Evolutionary conservation across 2,888 invertebrate species (phyloP).

Genomic region (Dicyrtoma fusca): DNA sequence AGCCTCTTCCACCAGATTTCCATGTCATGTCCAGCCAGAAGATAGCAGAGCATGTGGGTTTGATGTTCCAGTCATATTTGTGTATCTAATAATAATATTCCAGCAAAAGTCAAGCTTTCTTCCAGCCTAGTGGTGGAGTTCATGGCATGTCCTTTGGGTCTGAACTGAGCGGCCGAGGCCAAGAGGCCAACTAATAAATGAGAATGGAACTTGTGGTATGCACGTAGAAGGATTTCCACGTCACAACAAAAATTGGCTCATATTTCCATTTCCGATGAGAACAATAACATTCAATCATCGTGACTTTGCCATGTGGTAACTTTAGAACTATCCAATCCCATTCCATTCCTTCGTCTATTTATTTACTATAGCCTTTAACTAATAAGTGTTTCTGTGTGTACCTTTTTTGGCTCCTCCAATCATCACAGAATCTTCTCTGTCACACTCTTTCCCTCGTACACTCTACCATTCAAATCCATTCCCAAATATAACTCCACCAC

Average conservation of each 20-base stretch:
- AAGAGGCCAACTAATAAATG: too few species aligned
- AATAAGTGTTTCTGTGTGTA: background rate
- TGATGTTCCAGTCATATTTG: too few species aligned
- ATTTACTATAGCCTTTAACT: slow-evolving; percentile 2
- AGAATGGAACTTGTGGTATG: background rate
- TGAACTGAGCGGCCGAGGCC: too few species aligned
- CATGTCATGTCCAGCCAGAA: too few species aligned
- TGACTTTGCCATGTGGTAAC: slow-evolving; percentile 31
- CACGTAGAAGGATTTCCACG: slow-evolving; percentile 31
- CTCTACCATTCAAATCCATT: background rate
- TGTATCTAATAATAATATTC: too few species aligned
- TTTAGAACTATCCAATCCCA: slow-evolving; percentile 17
- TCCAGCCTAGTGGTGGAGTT: too few species aligned
- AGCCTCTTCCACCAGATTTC: too few species aligned
- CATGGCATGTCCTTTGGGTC: too few species aligned
- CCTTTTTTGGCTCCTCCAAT: background rate
- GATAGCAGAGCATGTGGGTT: too few species aligned
- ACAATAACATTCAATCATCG: slow-evolving; percentile 32
- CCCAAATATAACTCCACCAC: background rate
- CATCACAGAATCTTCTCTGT: background rate
- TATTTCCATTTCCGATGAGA: slow-evolving; percentile 38
- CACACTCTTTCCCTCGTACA: background rate
- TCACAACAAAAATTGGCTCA: slow-evolving; percentile 37
- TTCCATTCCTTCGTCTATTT: slow-evolving; percentile 2
- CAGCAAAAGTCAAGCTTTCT: too few species aligned